phyloP scores from a whole-genome alignment of 2,797 vertebrate genomes.

The Euphonia xanthogaster region DNA sequence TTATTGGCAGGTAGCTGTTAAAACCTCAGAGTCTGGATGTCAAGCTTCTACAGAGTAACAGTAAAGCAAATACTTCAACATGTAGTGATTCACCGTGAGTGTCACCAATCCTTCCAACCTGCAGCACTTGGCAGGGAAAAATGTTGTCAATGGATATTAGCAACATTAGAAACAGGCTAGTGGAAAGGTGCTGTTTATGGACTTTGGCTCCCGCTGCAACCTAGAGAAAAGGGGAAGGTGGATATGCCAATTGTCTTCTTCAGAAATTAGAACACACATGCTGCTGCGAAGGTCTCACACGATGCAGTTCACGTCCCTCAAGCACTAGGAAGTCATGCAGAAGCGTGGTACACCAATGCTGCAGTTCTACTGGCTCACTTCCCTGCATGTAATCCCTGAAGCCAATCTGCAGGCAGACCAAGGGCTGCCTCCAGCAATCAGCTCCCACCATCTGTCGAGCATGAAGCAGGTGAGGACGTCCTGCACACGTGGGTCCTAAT shows the following conservation, averaged over 20 bases:
- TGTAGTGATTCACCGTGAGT: neutral
- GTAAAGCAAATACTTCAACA: slow-evolving; percentile 36
- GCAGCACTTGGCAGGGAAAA: neutral
- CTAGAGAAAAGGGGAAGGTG: neutral
- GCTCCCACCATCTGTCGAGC: fast-evolving
- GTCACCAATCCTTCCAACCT: neutral
- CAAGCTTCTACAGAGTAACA: neutral
- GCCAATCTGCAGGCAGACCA: neutral
- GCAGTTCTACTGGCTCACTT: neutral
- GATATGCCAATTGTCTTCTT: neutral
- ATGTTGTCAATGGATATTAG: neutral
- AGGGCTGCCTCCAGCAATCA: neutral
- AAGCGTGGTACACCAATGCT: neutral
- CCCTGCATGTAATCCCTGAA: neutral
- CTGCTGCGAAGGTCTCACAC: neutral
- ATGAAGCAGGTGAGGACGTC: neutral
- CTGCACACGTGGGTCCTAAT: neutral
- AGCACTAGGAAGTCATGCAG: neutral
- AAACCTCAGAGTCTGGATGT: neutral
- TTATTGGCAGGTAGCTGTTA: slow-evolving; percentile 19
- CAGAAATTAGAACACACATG: neutral
- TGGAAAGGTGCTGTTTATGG: neutral
- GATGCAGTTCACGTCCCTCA: neutral
- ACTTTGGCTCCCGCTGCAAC: neutral
- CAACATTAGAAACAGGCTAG: neutral